Evolutionary conservation across 1,140 invertebrate species (phyloP).

Genomic region (Drosophila saltans): DNA sequence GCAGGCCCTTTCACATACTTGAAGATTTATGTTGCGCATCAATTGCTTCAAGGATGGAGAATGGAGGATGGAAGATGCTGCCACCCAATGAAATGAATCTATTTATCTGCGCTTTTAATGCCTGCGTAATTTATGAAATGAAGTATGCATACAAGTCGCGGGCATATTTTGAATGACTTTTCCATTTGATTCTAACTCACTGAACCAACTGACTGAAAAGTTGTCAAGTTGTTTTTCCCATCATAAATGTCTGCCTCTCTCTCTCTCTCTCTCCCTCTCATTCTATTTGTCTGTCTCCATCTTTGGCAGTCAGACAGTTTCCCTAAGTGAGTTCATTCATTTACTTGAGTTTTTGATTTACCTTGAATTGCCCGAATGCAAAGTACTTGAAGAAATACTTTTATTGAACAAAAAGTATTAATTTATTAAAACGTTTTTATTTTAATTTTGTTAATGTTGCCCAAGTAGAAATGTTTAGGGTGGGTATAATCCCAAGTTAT

Average conservation of each 20-base stretch:
- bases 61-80: background rate
- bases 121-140: conserved; percentile 76
- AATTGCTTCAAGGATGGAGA: conserved; percentile 53
- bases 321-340: background rate
- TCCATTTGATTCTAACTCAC: conserved; percentile 9
- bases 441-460: conserved; percentile 3
- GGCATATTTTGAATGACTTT: conserved; percentile 54
- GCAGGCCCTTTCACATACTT: conserved; percentile 62
- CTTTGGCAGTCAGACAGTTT: too few relatives aligned
- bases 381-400: background rate
- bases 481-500: background rate
- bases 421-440: background rate
- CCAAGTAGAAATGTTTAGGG: background rate
- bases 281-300: too few relatives aligned
- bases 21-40: conserved; percentile 77
- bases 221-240: conserved; percentile 15
- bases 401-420: background rate
- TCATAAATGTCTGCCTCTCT: background rate
- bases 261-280: background rate
- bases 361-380: background rate
- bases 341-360: conserved; percentile 1
- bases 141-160: conserved; percentile 63
- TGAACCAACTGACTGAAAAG: conserved; percentile 14
- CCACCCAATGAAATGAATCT: conserved; percentile 29
- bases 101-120: conserved; percentile 71